These are phyloP conservation scores for Oopsacas minuta DNA, from an alignment of 37 sponge, comb jelly and placozoan genomes.

Conservation along the genomic window DNA sequence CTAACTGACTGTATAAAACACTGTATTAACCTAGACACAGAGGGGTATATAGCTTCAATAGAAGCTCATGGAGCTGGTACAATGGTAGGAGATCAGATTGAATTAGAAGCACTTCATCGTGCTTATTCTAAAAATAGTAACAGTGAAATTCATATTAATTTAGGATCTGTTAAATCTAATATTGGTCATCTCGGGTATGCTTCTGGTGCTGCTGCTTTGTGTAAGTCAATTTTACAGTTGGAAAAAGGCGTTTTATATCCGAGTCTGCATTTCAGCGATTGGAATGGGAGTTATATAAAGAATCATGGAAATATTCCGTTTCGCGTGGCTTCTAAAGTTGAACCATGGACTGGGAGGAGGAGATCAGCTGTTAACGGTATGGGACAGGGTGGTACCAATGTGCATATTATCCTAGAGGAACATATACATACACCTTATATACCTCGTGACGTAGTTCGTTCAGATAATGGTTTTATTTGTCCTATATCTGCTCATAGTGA, in stretches of 20 bases:
- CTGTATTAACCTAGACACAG: not conserved
- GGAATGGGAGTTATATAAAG: not conserved
- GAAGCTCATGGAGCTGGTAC: conserved; percentile 54
- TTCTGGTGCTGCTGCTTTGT: conserved; percentile 44
- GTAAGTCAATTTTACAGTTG: conserved; percentile 42
- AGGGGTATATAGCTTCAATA: conserved; percentile 23
- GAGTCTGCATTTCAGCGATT: not conserved
- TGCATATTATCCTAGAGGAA: conserved; percentile 17
- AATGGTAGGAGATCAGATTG: conserved; percentile 29
- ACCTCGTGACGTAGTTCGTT: not conserved
- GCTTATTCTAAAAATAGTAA: conserved; percentile 21
- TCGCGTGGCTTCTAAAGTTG: not conserved
- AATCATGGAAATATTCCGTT: not conserved
- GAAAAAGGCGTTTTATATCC: conserved; percentile 9
- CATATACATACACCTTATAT: not conserved
- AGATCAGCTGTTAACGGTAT: not conserved
- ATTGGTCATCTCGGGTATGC: conserved; percentile 56
- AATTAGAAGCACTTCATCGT: conserved; percentile 30
- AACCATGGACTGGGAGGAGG: not conserved
- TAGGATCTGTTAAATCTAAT: conserved; percentile 53
- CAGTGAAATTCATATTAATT: not conserved
- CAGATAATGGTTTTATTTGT: not conserved
- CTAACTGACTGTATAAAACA: not conserved
- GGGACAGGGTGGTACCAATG: conserved; percentile 3
- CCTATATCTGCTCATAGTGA: not conserved